phyloP scores from a whole-genome alignment of 2,888 invertebrate genomes.

The Aphidoletes aphidimyza region DNA sequence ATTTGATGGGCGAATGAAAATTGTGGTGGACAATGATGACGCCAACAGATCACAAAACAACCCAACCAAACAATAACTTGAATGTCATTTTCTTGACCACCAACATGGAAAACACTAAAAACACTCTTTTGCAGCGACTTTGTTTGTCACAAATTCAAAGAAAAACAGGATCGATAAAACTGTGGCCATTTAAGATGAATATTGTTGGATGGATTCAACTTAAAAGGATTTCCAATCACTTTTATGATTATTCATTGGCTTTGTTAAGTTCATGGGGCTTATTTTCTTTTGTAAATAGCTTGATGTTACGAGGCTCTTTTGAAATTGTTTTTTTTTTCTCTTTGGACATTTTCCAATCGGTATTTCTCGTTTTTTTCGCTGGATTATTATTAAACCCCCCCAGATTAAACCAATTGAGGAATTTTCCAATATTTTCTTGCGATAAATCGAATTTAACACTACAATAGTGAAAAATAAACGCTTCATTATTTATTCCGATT shows the following conservation, averaged over 20 bases:
- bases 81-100: background rate
- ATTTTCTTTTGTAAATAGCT: background rate
- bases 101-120: background rate
- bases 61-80: constrained; percentile 8
- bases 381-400: no score
- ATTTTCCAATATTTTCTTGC: no score
- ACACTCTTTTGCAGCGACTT: background rate
- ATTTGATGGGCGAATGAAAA: background rate
- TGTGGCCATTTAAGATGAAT: background rate
- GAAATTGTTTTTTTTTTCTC: no score
- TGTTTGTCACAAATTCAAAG: background rate
- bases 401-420: no score
- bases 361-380: no score
- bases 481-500: no score
- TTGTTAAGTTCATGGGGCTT: background rate
- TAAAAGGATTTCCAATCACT: background rate
- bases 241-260: background rate
- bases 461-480: no score
- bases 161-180: background rate
- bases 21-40: background rate
- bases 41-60: no score
- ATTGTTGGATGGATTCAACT: background rate
- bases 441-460: no score
- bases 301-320: no score
- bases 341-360: no score